A percentile compares a stretch with the other conserved stretches of the same genome.
Evolutionary conservation across 2,113 vertebrate species (phyloP).

Genomic region (Stegastes partitus): DNA sequence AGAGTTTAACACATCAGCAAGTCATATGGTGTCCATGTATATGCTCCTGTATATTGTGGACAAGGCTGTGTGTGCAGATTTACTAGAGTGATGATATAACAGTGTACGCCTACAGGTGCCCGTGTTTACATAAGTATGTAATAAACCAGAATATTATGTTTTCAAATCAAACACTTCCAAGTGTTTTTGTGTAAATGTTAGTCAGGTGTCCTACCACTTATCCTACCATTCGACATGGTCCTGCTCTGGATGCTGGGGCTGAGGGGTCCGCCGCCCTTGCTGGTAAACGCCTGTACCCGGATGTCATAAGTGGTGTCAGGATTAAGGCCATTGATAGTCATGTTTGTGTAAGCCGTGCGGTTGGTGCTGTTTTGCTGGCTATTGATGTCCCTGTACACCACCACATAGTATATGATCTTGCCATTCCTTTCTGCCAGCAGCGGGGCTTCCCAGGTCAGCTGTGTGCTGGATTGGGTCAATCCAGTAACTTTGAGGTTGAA

Average conservation of each 20-base stretch:
- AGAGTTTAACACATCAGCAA: constrained; percentile 13
- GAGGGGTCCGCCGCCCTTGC: constrained; percentile 92
- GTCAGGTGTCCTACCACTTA: constrained; percentile 77
- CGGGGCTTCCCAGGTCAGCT: constrained; percentile 95
- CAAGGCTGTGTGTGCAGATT: neutral
- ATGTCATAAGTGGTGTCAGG: constrained; percentile 97
- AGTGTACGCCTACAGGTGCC: neutral
- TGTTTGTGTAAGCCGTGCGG: constrained; percentile 85
- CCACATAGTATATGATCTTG: constrained; percentile 90
- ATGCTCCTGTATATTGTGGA: neutral
- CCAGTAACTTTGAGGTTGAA: constrained; percentile 93
- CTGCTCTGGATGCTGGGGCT: constrained; percentile 99
- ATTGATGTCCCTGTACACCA: constrained; percentile 97
- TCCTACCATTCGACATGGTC: constrained; percentile 95
- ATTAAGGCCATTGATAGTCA: constrained; percentile 90
- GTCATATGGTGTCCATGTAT: neutral
- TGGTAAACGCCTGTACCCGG: constrained; percentile 92
- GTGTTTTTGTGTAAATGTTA: constrained; percentile 31
- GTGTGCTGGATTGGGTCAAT: constrained; percentile 93
- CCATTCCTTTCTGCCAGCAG: constrained; percentile 92
- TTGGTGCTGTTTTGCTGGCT: constrained; percentile 93
- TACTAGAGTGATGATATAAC: too few relatives aligned
- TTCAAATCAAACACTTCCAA: constrained; percentile 46
- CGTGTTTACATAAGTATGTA: neutral
- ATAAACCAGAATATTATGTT: constrained; percentile 20